These are phyloP conservation scores for Ctenochaetus hawaiiensis DNA, from an alignment of 2,797 vertebrate genomes.

Conservation along the genomic window DNA sequence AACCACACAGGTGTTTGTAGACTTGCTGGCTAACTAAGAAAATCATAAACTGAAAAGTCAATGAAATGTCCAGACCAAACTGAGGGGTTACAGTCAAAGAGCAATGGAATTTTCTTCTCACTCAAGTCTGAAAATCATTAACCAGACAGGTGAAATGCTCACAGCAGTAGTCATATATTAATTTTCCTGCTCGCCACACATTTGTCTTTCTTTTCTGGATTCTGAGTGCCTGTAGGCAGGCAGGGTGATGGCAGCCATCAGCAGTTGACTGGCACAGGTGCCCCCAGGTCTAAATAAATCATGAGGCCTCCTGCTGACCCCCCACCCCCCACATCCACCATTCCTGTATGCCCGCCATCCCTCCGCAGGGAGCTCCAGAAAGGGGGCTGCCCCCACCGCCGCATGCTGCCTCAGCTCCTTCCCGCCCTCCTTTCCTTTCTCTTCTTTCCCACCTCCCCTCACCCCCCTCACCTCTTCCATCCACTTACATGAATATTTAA, in stretches of 20 bases:
- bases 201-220: constrained; percentile 47
- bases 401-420: constrained; percentile 40
- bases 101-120: constrained; percentile 46
- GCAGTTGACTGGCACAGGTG: constrained; percentile 76
- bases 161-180: constrained; percentile 48
- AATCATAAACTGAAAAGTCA: constrained; percentile 30
- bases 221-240: constrained; percentile 42
- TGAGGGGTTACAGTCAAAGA: constrained; percentile 1
- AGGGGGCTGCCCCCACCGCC: constrained; percentile 55
- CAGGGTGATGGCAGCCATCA: constrained; percentile 68
- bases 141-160: constrained; percentile 57
- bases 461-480: constrained; percentile 70
- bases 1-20: constrained; percentile 46
- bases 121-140: constrained; percentile 61
- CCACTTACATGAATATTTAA: constrained; percentile 84
- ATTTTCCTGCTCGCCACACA: constrained; percentile 43
- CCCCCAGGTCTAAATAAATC: constrained; percentile 83
- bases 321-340: constrained; percentile 27
- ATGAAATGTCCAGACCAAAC: constrained; percentile 33
- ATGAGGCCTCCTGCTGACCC: constrained; percentile 76
- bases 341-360: constrained; percentile 64
- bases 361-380: constrained; percentile 75
- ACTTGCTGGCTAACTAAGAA: constrained; percentile 13
- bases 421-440: constrained; percentile 54
- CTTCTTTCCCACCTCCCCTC: constrained; percentile 26